Base-by-base conservation (phyloP, 2,113 vertebrate species). In the Piprites chloris region DNA sequence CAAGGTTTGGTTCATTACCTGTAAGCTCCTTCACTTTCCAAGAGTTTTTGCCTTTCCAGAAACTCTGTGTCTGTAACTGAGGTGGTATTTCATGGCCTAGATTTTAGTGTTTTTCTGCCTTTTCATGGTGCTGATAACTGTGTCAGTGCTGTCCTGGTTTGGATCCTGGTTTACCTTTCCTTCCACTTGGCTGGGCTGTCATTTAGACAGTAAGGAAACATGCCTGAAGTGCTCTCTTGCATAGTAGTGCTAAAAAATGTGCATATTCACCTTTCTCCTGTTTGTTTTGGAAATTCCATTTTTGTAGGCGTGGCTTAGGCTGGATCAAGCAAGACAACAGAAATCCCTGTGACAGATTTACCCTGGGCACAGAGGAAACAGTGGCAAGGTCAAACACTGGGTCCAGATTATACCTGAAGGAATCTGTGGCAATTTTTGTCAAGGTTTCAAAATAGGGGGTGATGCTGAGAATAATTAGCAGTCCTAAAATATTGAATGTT, bases 41-140 rank as follows among this genome's bases (percentile, higher is more conserved):
- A 47, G 24, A 37, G 35, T 18, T 63, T 67, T 22, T 63, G n/a
- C 46, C 21, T 58, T 93, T 77, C 30, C 30, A 58, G 41, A 72
- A 81, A 63, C 23, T 9, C 17, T 28, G 3, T 56, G 37, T 17
- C 3, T 37, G 12, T 78, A 37, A 53, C 26, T 42, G 14, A 52
- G 37, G 12, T 67, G 14, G 9, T 44, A 33, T 92, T 89, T 81
- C 20, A 27, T 41, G n/a, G 47, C 52, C 30, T 77, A 5, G 33
- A 23, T 77, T 62, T 59, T 21, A 35, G 28, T n/a, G 9, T 39
- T 78, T 69, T n/a, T 39, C 65, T 77, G 37, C 42, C 49, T 82
- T 53, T 74, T 83, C 0, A 0, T 79, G n/a, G 6, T 24, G 5
- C 12, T 83, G 9, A 47, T 23, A 37, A 11, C 49, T 42, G 18